Evolutionary conservation across 2,113 vertebrate genomes (phyloP).

Genomic region (Colistium nudipinnis): DNA sequence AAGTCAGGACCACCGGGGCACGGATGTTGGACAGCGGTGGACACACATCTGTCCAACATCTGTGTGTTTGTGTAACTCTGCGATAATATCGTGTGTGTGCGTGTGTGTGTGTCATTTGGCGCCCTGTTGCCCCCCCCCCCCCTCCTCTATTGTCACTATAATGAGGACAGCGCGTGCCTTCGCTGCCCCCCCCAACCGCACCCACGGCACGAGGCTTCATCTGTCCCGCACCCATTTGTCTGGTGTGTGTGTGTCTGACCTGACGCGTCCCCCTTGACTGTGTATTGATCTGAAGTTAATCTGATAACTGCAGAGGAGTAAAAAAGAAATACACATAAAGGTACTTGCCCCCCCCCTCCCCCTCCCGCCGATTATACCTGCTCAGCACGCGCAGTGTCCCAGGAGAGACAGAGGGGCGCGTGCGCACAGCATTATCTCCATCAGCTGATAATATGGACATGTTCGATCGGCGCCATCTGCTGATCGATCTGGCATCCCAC

Average conservation of each 20-base stretch:
- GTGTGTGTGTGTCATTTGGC: slow-evolving; percentile 12
- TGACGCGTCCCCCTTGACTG: too few relatives aligned
- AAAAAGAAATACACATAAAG: too few relatives aligned
- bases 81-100: neutral
- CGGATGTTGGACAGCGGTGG: too few relatives aligned
- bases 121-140: slow-evolving; percentile 17
- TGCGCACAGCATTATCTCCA: slow-evolving; percentile 22
- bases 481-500: slow-evolving; percentile 4
- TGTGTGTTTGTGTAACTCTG: too few relatives aligned
- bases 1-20: too few relatives aligned
- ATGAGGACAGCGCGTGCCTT: slow-evolving; percentile 79
- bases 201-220: slow-evolving; percentile 36
- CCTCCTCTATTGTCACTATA: slow-evolving; percentile 69
- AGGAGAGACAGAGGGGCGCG: slow-evolving; percentile 14
- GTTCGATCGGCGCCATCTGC: slow-evolving; percentile 64
- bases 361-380: neutral
- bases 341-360: neutral
- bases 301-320: neutral
- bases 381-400: slow-evolving; percentile 39
- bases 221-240: neutral
- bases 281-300: neutral
- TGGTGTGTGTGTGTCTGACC: neutral
- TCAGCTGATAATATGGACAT: slow-evolving; percentile 37
- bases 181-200: slow-evolving; percentile 25
- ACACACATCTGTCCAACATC: too few relatives aligned